phyloP scores from a whole-genome alignment of 2,113 vertebrate species.

The Rhipidura dahli region DNA sequence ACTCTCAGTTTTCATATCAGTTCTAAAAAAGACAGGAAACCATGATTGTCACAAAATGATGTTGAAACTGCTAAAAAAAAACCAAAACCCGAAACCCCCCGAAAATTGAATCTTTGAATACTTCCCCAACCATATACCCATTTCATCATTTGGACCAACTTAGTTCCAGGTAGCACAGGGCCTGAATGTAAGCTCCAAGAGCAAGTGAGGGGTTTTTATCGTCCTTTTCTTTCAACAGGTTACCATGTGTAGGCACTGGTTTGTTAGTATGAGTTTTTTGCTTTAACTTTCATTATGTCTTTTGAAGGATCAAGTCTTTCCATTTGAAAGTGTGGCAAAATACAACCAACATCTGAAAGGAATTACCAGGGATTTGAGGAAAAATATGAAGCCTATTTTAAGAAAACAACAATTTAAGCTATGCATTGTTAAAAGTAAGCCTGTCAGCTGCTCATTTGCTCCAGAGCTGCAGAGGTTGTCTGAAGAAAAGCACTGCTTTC shows the following conservation, averaged over 20 bases:
- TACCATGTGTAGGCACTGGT: not conserved
- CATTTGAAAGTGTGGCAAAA: not conserved
- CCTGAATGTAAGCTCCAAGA: not conserved
- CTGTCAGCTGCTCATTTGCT: constrained; percentile 33
- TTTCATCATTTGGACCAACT: not conserved
- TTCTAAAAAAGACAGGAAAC: not conserved
- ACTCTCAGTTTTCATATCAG: not conserved
- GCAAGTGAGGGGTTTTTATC: not conserved
- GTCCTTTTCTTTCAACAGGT: not conserved
- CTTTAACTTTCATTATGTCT: constrained; percentile 29
- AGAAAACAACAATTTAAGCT: constrained; percentile 27
- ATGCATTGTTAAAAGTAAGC: constrained; percentile 51
- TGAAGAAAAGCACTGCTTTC: constrained; percentile 4
- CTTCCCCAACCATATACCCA: not conserved
- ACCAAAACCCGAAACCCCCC: rapidly evolving
- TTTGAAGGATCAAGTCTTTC: constrained; percentile 29
- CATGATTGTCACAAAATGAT: not conserved
- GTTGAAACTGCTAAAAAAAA: not conserved
- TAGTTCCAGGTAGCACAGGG: not conserved
- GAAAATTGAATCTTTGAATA: not conserved
- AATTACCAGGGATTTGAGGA: constrained; percentile 56
- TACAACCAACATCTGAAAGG: constrained; percentile 12
- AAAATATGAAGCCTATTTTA: constrained; percentile 28
- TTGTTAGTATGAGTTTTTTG: not conserved
- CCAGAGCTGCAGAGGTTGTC: not conserved